Base-by-base conservation (phyloP, 2,113 vertebrate species). In the Amphilophus citrinellus region DNA sequence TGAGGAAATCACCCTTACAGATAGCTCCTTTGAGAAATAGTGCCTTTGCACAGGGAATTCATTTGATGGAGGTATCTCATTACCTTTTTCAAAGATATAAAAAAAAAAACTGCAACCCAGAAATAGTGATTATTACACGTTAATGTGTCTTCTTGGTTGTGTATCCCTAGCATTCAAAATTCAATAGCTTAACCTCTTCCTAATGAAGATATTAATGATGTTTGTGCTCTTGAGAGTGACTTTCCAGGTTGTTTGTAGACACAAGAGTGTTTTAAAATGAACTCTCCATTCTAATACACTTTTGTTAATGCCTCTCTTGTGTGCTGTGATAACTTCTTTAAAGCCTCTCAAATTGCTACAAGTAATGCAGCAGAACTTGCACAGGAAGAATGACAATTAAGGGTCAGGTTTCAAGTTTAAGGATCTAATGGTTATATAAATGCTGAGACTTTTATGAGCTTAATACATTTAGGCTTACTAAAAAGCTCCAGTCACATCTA, bases 191-290 rank as follows among this genome's bases (percentile, higher is more conserved):
- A 87, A 90, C 80, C 78, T 82, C 73, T 81, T 90, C 59, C 83
- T 92, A 92, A 93, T 93, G 83, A 92, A 89, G 63, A 82, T 81
- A 92, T 88, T 91, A 91, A 92, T 88, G 83, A 88, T 87, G 88
- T 92, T 92, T 90, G 85, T 82, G 86, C 91, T 90, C 90, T 73
- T 84, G 84, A 90, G 90, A 92, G 91, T 84, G 86, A 73, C 89
- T 88, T 91, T 90, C 77, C 78, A 79, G 85, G 79, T 89, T 91
- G 89, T 92, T 89, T 85, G 81, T 77, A 65, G 85, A 83, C 90
- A 86, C 87, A 61, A 57, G 86, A 91, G 91, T 80, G 86, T 84
- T 87, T 92, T 94, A 92, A 95, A 91, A 89, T 79, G 61, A 92
- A 79, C 66, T 86, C 77, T 88, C 84, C 77, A 84, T 82, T 79